phyloP scores from a whole-genome alignment of 2,113 vertebrate species.

The Zapus hudsonius region DNA sequence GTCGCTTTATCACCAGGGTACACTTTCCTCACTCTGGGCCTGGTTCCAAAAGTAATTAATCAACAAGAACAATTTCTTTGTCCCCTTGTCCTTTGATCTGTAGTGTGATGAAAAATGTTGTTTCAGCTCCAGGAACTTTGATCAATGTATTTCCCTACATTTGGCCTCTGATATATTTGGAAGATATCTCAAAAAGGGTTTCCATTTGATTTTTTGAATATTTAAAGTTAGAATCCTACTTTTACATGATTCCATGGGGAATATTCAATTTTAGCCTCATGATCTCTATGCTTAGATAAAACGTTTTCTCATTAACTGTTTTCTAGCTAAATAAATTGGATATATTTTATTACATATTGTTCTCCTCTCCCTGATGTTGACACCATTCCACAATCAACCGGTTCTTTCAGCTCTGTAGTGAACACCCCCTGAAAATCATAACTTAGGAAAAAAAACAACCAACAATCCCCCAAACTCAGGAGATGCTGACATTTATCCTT shows the following conservation, averaged over 20 bases:
- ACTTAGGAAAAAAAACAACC: slow-evolving; percentile 68
- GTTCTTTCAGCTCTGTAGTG: too few relatives aligned
- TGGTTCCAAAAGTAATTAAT: slow-evolving; percentile 75
- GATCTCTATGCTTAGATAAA: slow-evolving; percentile 46
- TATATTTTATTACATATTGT: too few relatives aligned
- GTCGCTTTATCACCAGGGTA: slow-evolving; percentile 44
- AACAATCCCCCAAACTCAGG: slow-evolving; percentile 60
- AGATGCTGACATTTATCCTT: slow-evolving; percentile 77
- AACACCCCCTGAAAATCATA: background rate
- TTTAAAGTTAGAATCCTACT: slow-evolving; percentile 61
- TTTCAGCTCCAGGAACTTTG: slow-evolving; percentile 52
- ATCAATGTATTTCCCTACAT: background rate
- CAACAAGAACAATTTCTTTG: slow-evolving; percentile 71
- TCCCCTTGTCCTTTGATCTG: slow-evolving; percentile 53
- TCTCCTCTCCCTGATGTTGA: too few relatives aligned
- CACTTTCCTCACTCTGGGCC: slow-evolving; percentile 52
- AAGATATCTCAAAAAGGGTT: slow-evolving; percentile 44
- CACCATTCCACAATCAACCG: too few relatives aligned
- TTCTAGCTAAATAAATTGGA: background rate
- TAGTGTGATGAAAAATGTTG: slow-evolving; percentile 60
- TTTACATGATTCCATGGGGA: slow-evolving; percentile 64
- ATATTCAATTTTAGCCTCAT: background rate
- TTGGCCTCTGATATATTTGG: slow-evolving; percentile 16
- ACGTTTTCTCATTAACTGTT: slow-evolving; percentile 49
- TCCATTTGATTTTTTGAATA: slow-evolving; percentile 72